A percentile compares a stretch with the other conserved stretches of the same genome.
These are phyloP conservation scores for Epistrophella euchroma DNA, from an alignment of 2,888 invertebrate species.

Conservation along the genomic window DNA sequence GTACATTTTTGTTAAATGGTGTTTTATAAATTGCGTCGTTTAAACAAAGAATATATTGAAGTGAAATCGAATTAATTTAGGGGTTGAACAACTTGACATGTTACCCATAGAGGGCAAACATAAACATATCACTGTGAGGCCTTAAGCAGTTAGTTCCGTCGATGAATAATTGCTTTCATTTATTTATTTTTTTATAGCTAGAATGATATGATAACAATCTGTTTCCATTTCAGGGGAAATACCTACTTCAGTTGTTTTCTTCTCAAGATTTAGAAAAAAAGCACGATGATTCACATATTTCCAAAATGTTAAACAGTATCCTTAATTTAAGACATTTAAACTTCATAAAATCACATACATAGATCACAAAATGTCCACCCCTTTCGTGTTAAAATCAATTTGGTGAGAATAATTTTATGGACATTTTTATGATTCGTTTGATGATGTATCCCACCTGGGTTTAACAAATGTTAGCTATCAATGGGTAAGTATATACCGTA, in stretches of 20 bases:
- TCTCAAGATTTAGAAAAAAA: not conserved
- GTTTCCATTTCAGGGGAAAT: not conserved
- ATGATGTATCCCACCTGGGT: not conserved
- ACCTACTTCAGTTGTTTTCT: not conserved
- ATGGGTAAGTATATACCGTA: not conserved
- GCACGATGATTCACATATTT: not conserved
- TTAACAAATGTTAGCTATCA: not conserved
- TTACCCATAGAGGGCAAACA: not conserved
- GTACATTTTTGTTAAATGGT: not conserved
- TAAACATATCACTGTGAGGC: too few species aligned
- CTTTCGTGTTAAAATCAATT: not conserved
- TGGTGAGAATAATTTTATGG: not conserved
- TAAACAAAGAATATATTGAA: not conserved
- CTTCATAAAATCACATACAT: not conserved
- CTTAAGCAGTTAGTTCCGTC: too few species aligned
- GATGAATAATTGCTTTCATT: too few species aligned
- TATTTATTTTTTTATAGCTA: too few species aligned
- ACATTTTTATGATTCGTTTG: conserved; percentile 1
- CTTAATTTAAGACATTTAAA: not conserved
- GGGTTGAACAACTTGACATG: not conserved
- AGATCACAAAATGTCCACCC: not conserved
- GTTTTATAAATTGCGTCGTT: not conserved
- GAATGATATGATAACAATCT: not conserved
- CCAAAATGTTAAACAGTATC: not conserved
- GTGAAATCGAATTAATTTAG: not conserved